These are phyloP conservation scores for Nettapus auritus DNA, from an alignment of 2,113 vertebrate species.

Conservation along the genomic window DNA sequence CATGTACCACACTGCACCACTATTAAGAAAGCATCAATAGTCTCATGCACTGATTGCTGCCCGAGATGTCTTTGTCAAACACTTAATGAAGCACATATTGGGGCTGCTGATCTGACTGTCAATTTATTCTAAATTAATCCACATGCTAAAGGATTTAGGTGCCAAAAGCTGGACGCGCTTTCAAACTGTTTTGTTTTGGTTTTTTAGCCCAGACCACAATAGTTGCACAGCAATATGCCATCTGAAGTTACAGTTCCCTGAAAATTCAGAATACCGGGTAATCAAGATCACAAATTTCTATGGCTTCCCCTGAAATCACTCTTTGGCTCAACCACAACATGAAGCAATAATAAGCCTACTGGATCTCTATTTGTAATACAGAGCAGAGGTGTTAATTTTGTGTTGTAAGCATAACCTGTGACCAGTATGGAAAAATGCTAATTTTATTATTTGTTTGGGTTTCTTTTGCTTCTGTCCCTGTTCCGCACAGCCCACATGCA, in stretches of 20 bases:
- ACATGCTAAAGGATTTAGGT: conserved; percentile 62
- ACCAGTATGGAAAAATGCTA: not conserved
- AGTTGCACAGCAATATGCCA: conserved; percentile 33
- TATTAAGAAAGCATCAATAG: not conserved
- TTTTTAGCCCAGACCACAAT: conserved; percentile 47
- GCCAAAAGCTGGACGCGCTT: conserved; percentile 63
- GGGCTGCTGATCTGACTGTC: conserved; percentile 67
- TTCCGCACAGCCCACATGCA: not conserved
- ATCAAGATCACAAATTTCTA: not conserved
- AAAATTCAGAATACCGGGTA: conserved; percentile 18
- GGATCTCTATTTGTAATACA: not conserved
- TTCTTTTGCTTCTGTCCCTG: not conserved
- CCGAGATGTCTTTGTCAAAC: conserved; percentile 44
- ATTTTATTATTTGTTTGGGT: not conserved
- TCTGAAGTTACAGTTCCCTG: conserved; percentile 21
- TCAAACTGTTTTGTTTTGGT: conserved; percentile 1
- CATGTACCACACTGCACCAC: not conserved
- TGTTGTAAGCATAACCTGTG: conserved; percentile 32
- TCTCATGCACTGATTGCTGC: not conserved
- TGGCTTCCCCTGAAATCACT: not conserved
- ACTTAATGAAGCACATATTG: conserved; percentile 71
- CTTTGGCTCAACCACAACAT: not conserved
- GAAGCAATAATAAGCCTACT: not conserved
- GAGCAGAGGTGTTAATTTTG: conserved; percentile 2
- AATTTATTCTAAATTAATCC: conserved; percentile 63